Evolutionary conservation across 2,797 vertebrate species (phyloP), one percentile per base, ranked within the genome.

Genomic region (Thripadectes ignobilis): DNA sequence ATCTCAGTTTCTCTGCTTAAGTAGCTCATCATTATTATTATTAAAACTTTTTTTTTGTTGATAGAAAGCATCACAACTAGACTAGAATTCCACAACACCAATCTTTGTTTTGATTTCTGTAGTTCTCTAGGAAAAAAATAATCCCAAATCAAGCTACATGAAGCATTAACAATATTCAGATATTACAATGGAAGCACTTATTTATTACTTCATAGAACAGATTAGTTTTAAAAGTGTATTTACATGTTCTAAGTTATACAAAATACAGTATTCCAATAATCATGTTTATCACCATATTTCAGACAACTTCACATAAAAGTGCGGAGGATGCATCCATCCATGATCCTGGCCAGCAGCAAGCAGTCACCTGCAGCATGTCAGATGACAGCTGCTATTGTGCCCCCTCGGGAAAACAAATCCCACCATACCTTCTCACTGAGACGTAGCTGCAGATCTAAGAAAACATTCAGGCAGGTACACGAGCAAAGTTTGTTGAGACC

Each of bases 121-220:
- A 96, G 89, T 95, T 96, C 74, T 94, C 84, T 94, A 97, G 88
- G 85, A 92, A 92, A 95, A 91, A 94, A 88, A 72, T 22, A 94
- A 94, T 32, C 93, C 91, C 92, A 96, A 97, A 95, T 95, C 95
- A 97, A 95, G 96, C 95, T 95, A 96, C 95, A 95, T 92, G 81
- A 97, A 97, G 93, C 89, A 96, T 96, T 94, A 97, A 96, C 93
- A 95, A 90, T 97, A 96, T 93, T 95, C 84, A 97, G 89, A 65
- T 96, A 89, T 96, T 96, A 96, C 95, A 97, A 93, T 96, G 95
- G 96, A 97, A 97, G 96, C 96, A 96, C 95, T 96, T 97, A 96
- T 95, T 96, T 97, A 93, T 96, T 96, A 97, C 93, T 96, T 96
- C 94, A 96, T 93, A 94, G 92, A 95, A 97, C 95, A 96, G 91